phyloP scores from a whole-genome alignment of 2,888 invertebrate genomes.

The Poecilus cupreus region DNA sequence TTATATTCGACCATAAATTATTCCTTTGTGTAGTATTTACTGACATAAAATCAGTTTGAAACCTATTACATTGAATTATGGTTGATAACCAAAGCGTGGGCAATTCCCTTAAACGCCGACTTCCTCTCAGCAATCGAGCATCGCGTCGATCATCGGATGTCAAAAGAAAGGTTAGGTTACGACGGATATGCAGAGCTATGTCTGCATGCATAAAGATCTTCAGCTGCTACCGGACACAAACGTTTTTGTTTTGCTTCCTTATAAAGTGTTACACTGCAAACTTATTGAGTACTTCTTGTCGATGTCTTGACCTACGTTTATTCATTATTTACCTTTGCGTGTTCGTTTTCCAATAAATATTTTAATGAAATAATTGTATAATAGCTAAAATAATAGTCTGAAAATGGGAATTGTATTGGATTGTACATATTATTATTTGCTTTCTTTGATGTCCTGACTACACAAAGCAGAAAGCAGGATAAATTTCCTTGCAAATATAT shows the following conservation, averaged over 20 bases:
- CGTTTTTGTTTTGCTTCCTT: neutral
- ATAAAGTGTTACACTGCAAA: neutral
- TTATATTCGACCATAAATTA: neutral
- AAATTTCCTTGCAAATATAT: too few relatives aligned
- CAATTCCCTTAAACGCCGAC: neutral
- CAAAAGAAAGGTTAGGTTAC: slow-evolving; percentile 30
- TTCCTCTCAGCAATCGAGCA: slow-evolving; percentile 2
- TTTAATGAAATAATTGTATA: slow-evolving; percentile 9
- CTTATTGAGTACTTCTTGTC: neutral
- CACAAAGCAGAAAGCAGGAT: too few relatives aligned
- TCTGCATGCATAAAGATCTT: slow-evolving; percentile 19
- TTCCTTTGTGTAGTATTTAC: neutral
- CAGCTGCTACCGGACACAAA: slow-evolving; percentile 12
- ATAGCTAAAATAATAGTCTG: too few relatives aligned
- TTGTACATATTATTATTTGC: too few relatives aligned
- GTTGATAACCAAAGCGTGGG: neutral
- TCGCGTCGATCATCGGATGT: slow-evolving; percentile 22
- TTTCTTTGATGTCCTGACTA: too few relatives aligned
- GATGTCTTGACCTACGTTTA: neutral
- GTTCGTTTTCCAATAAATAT: neutral
- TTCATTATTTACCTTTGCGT: slow-evolving; percentile 14
- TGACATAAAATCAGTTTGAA: slow-evolving; percentile 25
- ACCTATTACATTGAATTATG: slow-evolving; percentile 29
- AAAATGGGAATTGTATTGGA: too few relatives aligned
- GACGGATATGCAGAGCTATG: slow-evolving; percentile 25